Percentiles rank a stretch among this genome's conserved stretches.
These are phyloP conservation scores for Melanostoma scalare DNA, from an alignment of 2,888 invertebrate genomes.

Conservation along the genomic window DNA sequence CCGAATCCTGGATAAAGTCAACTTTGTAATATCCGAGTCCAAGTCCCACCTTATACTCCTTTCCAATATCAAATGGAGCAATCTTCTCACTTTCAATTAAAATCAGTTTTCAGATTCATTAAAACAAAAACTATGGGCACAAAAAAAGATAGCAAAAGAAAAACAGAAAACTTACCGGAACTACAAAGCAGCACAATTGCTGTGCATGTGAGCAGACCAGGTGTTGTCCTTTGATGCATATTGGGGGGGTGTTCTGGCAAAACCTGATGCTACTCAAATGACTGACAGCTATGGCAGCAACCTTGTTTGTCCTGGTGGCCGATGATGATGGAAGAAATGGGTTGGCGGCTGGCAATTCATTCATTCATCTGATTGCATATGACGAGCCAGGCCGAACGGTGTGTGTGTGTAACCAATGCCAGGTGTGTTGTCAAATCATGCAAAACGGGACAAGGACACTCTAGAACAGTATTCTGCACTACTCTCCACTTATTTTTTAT, in stretches of 20 bases:
- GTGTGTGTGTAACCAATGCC: constrained; percentile 34
- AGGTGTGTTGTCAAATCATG: constrained; percentile 73
- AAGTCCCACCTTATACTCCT: constrained; percentile 19
- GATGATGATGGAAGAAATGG: constrained; percentile 58
- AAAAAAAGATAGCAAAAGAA: background rate
- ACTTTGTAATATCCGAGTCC: constrained; percentile 54
- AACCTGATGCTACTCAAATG: constrained; percentile 68
- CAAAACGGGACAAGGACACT: constrained; percentile 71
- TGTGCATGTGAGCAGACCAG: constrained; percentile 82
- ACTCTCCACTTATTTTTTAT: constrained; percentile 48
- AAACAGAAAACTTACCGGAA: constrained; percentile 80
- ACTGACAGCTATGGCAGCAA: constrained; percentile 60
- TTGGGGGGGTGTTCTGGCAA: constrained; percentile 45
- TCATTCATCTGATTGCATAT: constrained; percentile 64
- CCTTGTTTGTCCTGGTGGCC: constrained; percentile 34
- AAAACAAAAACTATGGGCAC: background rate
- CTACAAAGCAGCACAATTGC: constrained; percentile 82
- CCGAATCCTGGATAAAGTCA: constrained; percentile 32
- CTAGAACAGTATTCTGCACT: constrained; percentile 71
- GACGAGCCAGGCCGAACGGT: constrained; percentile 9
- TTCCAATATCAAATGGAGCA: constrained; percentile 21
- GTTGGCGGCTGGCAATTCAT: constrained; percentile 51
- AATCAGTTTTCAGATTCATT: constrained; percentile 36
- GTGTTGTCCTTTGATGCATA: constrained; percentile 75
- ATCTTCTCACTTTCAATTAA: constrained; percentile 67